Evolutionary conservation across 2,113 vertebrate species (phyloP), one percentile per base, ranked within the genome.

Genomic region (Zonotrichia leucophrys): DNA sequence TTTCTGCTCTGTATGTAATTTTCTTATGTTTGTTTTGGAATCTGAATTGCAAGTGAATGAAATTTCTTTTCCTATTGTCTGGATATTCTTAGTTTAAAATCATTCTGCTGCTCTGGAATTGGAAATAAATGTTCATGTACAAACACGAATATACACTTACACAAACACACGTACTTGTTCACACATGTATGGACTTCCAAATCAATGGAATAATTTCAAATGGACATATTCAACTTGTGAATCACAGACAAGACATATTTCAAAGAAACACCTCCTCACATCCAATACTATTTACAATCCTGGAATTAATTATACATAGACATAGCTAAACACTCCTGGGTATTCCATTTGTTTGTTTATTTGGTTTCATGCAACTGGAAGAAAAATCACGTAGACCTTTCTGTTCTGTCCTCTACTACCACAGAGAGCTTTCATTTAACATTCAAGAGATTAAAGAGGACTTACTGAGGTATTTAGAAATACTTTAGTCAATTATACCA

Each of bases 301-400:
- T 41, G 59, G 25, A 77, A 92, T 83, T 50, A 85, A 90, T 64
- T 49, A 90, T 17, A 87, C 5, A 7, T 39, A 67, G 55, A 87
- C 5, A 7, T 35, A 67, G 55, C 55, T 81, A 49, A 86, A 66
- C 21, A 49, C n/a, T 90, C 47, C 72, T 72, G 41, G 23, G 46
- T 80, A 77, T 76, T 85, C 16, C 28, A 83, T 35, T 83, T 90
- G n/a, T 24, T 91, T 94, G 24, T 83, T 93, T 80, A 77, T 49
- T 64, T 53, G 24, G 28, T 84, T 80, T 86, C 55, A 63, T 18
- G 41, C 47, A 89, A 72, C 21, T 28, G 31, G 27, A 60, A 88
- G 33, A 81, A 80, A 80, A 92, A 89, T n/a, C 15, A 70, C 0
- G 0, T 3, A 67, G 72, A 20, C 27, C 47, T 68, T 83, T 78